Base-by-base conservation (phyloP, 2,888 invertebrate species). In the Fissipunctia ypsillon region DNA sequence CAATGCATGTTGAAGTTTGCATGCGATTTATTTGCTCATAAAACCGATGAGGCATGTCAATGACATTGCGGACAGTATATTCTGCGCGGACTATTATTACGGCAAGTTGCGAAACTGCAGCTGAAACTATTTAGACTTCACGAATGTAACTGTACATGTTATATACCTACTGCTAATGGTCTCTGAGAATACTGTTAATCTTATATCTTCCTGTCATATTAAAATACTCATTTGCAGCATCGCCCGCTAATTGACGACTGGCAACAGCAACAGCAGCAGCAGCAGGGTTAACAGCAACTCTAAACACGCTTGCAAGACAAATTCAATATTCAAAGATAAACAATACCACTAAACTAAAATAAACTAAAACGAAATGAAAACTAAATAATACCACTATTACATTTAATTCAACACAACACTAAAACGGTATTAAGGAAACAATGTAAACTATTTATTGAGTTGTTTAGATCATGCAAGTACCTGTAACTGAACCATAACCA, bases 41-140 rank as follows among this genome's bases (percentile, higher is more conserved):
- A 78, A 80, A 76, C 61, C 69, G 38, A 84, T 71, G 84, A 80
- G 59, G 76, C 70, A 76, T 84, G 81, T 81, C 81, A 81, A 81
- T 81, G 81, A 84, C 81, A 80, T 66, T 56, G 61, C 61, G 28
- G 38, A 45, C 80, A 63, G 60, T 43, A 65, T 70, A 50, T 83
- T 70, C 69, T 75, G 48, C 14, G 48, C 61, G 4, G 43, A 80
- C 76, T 84, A 83, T 84, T 80, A 70, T 80, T 83, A 83, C 60
- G 38, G 76, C 64, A 81, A 65, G 80, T 81, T 81, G 64, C 76
- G 84, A 84, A 83, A 80, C 61, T 38, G 45, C 61, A 28, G 48
- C 61, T 75, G 54, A 80, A 80, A 69, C 61, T 56, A 83, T 78
- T 83, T 48, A 68, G 48, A 61, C 41, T 38, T 25, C 12, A 25